Base-by-base conservation (phyloP, 1,140 invertebrate genomes). In the Hormaphis cornu region DNA sequence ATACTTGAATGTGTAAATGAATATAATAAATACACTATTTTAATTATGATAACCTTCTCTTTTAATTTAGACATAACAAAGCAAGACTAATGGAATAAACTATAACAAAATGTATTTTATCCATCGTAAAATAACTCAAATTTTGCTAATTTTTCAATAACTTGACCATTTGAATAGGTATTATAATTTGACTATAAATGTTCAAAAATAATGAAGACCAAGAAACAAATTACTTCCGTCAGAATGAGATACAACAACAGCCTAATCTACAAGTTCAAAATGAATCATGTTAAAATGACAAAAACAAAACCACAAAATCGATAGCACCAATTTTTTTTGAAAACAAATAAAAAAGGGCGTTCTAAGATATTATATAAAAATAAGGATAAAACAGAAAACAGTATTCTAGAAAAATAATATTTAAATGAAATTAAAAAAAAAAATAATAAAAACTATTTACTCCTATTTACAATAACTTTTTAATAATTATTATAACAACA, bases 321-420 rank as follows among this genome's bases (percentile, higher is more conserved):
- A 66, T 66, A 66, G 61, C 61, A 66, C 61, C 44, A 26, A 66
- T 66, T 44, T 61, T 5, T 40, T 30, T 44, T 59, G 22, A 26
- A 46, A 44, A 66, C n/a, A 50, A 50, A 48, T 66, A 48, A 30
- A 48, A 33, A 48, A 50, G 40, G 61, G 42, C 10, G 2, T 48
- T 33, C 18, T 48, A 50, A 48, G 18, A 24, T 35, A 30, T 66
- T 66, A 46, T 16, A 33, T 46, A 50, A 48, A 48, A 22, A 48
- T 14, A 50, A 48, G 33, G 24, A 46, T 33, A 48, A 66, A 24
- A 33, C 10, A 14, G 42, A 48, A 24, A 30, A 66, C 18, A 22
- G 50, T 50, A 66, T 24, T 35, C 1, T 30, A 26, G 18, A 46
- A 22, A 28, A 59, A 44, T 42, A 59, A 61, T 44, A 61, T 40